Percentiles rank a stretch among this genome's conserved stretches.
Evolutionary conservation across 2,888 invertebrate species (phyloP).

Genomic region (Oxystoma pomonae): DNA sequence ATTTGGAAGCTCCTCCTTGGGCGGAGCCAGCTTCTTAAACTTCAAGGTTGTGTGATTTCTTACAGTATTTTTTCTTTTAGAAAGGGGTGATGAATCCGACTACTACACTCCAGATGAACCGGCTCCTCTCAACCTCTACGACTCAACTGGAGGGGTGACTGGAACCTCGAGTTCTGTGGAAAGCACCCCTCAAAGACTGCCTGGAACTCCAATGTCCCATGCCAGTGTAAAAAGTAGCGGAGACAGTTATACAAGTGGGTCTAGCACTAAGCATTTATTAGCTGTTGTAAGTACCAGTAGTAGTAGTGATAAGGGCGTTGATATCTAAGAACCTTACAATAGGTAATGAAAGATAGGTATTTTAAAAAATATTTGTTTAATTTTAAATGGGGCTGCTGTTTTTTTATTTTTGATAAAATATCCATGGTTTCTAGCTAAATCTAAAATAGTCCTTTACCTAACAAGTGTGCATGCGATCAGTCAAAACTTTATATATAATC

Average conservation of each 20-base stretch:
- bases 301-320: slow-evolving; percentile 37
- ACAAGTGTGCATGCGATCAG: too few species aligned
- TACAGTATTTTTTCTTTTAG: slow-evolving; percentile 28
- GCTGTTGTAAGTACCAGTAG: slow-evolving; percentile 47
- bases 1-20: too few species aligned
- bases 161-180: slow-evolving; percentile 38
- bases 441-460: too few species aligned
- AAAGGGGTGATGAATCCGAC: slow-evolving; percentile 67
- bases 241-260: slow-evolving; percentile 77
- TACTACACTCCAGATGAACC: slow-evolving; percentile 77
- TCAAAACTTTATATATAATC: too few species aligned
- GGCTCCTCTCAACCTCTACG: slow-evolving; percentile 60
- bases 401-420: too few species aligned
- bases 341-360: too few species aligned
- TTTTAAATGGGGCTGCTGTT: too few species aligned
- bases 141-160: slow-evolving; percentile 25
- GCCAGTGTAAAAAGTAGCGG: slow-evolving; percentile 70
- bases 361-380: too few species aligned
- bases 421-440: too few species aligned
- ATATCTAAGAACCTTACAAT: too few species aligned
- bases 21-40: too few species aligned
- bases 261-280: slow-evolving; percentile 72
- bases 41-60: too few species aligned
- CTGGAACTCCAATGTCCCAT: slow-evolving; percentile 66
- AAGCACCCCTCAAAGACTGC: slow-evolving; percentile 46